Conservation (phyloP, 2,888 invertebrate species). For the Chorisops tibialis region DNA sequence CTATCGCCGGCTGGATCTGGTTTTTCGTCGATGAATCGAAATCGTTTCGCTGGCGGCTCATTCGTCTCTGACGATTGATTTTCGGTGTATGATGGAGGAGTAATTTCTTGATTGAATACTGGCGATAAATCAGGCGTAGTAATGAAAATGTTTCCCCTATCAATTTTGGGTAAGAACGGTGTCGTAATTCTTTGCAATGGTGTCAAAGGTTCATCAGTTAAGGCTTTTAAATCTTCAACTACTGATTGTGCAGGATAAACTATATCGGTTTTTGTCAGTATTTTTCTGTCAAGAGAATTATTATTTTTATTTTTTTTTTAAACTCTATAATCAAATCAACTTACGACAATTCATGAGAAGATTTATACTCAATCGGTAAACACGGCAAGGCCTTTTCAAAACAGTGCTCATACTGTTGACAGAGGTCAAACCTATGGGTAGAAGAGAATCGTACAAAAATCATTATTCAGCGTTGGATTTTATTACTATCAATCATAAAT, state of each 20-base stretch:
- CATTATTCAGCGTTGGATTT: too few relatives aligned
- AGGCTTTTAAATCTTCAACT: background rate
- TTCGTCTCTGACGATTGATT: slow-evolving; percentile 10
- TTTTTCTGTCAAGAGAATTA: slow-evolving; percentile 35
- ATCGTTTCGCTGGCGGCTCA: slow-evolving; percentile 20
- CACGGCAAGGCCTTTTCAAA: background rate
- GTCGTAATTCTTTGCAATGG: slow-evolving; percentile 29
- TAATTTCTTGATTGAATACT: slow-evolving; percentile 29
- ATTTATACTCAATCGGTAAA: background rate
- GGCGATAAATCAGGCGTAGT: slow-evolving; percentile 30
- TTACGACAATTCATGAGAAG: too few relatives aligned
- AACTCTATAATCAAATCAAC: too few relatives aligned
- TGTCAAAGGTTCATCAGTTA: slow-evolving; percentile 30
- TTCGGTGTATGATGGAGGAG: slow-evolving; percentile 30
- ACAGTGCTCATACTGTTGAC: background rate
- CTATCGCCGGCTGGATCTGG: background rate
- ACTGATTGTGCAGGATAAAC: slow-evolving; percentile 4
- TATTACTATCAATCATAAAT: too few relatives aligned
- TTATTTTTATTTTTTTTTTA: background rate
- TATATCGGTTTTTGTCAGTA: slow-evolving; percentile 20
- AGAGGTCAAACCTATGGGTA: too few relatives aligned
- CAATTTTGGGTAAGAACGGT: slow-evolving; percentile 32
- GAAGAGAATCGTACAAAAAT: too few relatives aligned
- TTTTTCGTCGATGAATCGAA: slow-evolving; percentile 3
- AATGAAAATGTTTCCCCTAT: slow-evolving; percentile 24